A percentile compares a stretch with the other conserved stretches of the same genome.
Conservation (phyloP, 1,140 invertebrate genomes). For the Lordiphosa stackelbergi region DNA sequence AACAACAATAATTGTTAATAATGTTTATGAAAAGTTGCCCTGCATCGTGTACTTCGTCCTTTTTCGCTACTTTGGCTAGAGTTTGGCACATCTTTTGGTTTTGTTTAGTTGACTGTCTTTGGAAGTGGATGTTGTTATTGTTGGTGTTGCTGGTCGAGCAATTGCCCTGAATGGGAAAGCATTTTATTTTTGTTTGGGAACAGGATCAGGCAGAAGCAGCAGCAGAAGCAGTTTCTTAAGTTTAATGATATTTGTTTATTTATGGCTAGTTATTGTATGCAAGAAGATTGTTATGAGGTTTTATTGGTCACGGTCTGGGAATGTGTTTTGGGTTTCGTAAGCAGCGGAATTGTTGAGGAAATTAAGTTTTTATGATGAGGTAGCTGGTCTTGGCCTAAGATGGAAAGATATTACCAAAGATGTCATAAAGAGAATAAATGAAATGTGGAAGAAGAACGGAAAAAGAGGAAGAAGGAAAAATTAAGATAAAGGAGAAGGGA, state of each 20-base stretch:
- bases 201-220: neutral
- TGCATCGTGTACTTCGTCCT: conserved; percentile 12
- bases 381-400: neutral
- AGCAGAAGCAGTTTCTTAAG: conserved; percentile 45
- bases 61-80: conserved; percentile 48
- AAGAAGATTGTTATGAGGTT: conserved; percentile 31
- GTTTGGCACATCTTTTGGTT: conserved; percentile 64
- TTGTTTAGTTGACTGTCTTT: conserved; percentile 61
- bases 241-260: conserved; percentile 72
- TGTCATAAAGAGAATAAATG: neutral
- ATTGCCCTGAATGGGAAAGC: conserved; percentile 56
- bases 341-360: conserved; percentile 1
- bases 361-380: conserved; percentile 7
- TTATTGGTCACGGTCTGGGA: conserved; percentile 11
- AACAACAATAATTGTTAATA: conserved; percentile 75
- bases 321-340: conserved; percentile 4
- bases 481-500: too few relatives aligned
- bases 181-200: conserved; percentile 33
- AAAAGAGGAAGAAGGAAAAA: too few relatives aligned
- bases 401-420: neutral
- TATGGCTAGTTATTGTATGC: conserved; percentile 51
- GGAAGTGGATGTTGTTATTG: conserved; percentile 22
- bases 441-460: too few relatives aligned
- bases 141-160: conserved; percentile 50
- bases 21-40: conserved; percentile 72